Evolutionary conservation across 2,888 invertebrate genomes (phyloP).

Genomic region (Nomada ferruginata): DNA sequence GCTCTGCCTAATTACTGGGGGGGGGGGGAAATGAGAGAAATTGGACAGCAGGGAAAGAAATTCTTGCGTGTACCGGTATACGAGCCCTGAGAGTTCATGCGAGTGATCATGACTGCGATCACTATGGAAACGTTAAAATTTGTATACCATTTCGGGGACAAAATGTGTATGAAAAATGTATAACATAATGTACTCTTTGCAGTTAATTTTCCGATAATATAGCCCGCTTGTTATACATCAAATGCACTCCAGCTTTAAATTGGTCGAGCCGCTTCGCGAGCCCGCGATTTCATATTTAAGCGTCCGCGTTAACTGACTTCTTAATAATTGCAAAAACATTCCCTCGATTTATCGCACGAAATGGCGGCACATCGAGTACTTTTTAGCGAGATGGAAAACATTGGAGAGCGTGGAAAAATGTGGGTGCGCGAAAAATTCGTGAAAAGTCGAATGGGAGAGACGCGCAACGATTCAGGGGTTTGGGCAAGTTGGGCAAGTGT

Average conservation of each 20-base stretch:
- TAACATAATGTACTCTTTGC: neutral
- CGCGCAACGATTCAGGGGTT: neutral
- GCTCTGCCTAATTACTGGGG: no score
- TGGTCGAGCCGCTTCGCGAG: neutral
- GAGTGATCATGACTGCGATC: no score
- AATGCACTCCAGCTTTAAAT: conserved; percentile 10
- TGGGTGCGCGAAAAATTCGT: neutral
- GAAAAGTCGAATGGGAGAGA: neutral
- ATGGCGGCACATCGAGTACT: neutral
- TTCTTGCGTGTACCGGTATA: no score
- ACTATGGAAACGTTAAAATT: no score
- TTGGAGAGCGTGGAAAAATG: neutral
- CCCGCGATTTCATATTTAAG: neutral
- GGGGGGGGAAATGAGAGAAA: no score
- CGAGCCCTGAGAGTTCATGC: no score
- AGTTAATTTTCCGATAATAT: conserved; percentile 43
- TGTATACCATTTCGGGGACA: no score
- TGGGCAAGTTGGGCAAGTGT: conserved; percentile 26
- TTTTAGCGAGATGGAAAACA: no score
- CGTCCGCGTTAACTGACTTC: conserved; percentile 6
- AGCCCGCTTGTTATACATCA: neutral
- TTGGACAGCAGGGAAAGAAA: no score
- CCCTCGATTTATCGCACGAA: neutral
- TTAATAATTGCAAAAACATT: conserved; percentile 17
- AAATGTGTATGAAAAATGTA: no score